Conservation (phyloP, 2,113 vertebrate genomes). For the Melospiza georgiana region DNA sequence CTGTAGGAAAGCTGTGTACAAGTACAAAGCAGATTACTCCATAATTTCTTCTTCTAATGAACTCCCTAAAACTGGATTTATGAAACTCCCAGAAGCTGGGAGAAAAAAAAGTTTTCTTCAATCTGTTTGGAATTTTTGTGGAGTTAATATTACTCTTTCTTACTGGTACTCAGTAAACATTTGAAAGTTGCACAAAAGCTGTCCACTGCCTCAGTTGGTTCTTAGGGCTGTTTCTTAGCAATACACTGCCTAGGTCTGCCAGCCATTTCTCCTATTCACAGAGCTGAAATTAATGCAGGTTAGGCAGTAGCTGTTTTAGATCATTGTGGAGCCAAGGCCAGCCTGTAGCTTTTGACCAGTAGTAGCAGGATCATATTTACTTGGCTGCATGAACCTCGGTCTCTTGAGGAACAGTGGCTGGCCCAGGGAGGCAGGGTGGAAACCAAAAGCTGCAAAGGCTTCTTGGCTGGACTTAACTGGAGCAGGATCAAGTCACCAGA, state of each 20-base stretch:
- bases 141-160: background rate
- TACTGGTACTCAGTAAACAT: background rate
- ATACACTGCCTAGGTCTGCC: background rate
- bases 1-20: background rate
- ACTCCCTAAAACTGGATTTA: background rate
- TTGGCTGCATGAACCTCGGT: background rate
- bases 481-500: background rate
- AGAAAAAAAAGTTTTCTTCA: background rate
- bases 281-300: background rate
- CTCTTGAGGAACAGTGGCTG: background rate
- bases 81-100: background rate
- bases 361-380: background rate
- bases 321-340: background rate
- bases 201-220: background rate
- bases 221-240: background rate
- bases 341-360: background rate
- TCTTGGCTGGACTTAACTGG: background rate
- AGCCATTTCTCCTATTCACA: background rate
- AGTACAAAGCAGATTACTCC: background rate
- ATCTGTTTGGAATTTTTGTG: background rate
- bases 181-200: background rate
- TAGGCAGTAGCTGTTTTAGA: background rate
- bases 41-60: background rate
- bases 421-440: background rate
- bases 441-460: background rate